Conservation (phyloP, 2,113 vertebrate species). For the Steatornis caripensis region DNA sequence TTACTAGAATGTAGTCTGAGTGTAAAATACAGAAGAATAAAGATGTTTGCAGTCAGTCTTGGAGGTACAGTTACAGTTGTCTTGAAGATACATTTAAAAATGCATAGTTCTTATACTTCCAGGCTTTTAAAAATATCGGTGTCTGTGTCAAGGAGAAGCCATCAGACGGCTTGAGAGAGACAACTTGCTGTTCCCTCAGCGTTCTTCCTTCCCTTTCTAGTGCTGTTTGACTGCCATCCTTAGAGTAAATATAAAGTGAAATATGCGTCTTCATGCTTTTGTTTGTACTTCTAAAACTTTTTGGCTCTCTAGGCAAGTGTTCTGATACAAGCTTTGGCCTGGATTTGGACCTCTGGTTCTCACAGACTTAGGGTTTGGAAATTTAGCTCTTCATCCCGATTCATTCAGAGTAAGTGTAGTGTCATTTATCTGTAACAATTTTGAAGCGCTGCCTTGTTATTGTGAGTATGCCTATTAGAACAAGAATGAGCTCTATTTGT, state of each 20-base stretch:
- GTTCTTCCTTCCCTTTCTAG: not conserved
- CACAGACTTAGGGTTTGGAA: not conserved
- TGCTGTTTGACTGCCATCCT: not conserved
- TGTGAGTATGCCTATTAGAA: constrained; percentile 32
- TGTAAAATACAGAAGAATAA: not conserved
- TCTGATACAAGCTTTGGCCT: not conserved
- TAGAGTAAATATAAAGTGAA: not conserved
- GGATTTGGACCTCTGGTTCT: not conserved
- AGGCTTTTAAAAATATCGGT: not conserved
- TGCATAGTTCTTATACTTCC: not conserved
- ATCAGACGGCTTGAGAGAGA: not conserved
- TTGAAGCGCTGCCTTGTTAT: constrained; percentile 2
- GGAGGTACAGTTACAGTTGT: not conserved
- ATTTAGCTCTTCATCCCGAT: not conserved
- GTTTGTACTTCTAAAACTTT: not conserved
- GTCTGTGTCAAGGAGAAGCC: not conserved
- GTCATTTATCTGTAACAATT: constrained; percentile 17
- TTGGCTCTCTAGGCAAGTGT: not conserved
- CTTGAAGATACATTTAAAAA: not conserved
- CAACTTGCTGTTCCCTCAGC: not conserved
- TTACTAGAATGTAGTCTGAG: not conserved
- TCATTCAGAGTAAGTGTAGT: not conserved
- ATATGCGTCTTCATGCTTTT: not conserved
- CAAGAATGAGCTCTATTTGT: constrained; percentile 45
- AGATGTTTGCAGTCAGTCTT: not conserved